Percentiles rank a stretch among this genome's conserved stretches.
Conservation (phyloP, 2,113 vertebrate genomes). For the Gorilla gorilla region DNA sequence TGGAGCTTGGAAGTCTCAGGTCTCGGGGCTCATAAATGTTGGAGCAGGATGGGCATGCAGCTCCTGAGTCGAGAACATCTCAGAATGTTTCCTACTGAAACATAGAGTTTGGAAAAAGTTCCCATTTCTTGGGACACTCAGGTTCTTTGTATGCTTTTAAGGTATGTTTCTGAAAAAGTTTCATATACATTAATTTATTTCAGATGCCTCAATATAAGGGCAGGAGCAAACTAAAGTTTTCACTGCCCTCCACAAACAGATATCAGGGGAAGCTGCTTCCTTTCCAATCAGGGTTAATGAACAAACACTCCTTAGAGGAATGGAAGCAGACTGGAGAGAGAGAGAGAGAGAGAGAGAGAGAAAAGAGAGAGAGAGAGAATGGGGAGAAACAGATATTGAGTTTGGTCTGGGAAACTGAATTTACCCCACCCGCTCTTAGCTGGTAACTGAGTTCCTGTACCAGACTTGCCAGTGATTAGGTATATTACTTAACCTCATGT, state of each 20-base stretch:
- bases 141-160: not conserved
- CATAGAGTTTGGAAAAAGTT: not conserved
- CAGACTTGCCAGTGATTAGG: not conserved
- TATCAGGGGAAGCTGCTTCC: not conserved
- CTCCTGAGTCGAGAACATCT: not conserved
- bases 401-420: not conserved
- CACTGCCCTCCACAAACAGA: not conserved
- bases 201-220: not conserved
- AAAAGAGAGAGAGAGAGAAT: not conserved
- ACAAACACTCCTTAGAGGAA: not conserved
- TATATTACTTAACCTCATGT: not conserved
- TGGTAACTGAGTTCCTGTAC: not conserved
- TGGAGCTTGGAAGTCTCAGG: too few relatives aligned
- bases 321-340: too few relatives aligned
- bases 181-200: not conserved
- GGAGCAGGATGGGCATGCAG: not conserved
- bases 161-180: not conserved
- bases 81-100: accelerated
- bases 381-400: not conserved
- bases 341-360: not conserved
- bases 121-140: not conserved
- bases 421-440: not conserved
- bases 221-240: not conserved
- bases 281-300: not conserved
- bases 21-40: not conserved